Base-by-base conservation (phyloP, 1,140 invertebrate genomes). In the Scaptodrosophila lebanonensis region DNA sequence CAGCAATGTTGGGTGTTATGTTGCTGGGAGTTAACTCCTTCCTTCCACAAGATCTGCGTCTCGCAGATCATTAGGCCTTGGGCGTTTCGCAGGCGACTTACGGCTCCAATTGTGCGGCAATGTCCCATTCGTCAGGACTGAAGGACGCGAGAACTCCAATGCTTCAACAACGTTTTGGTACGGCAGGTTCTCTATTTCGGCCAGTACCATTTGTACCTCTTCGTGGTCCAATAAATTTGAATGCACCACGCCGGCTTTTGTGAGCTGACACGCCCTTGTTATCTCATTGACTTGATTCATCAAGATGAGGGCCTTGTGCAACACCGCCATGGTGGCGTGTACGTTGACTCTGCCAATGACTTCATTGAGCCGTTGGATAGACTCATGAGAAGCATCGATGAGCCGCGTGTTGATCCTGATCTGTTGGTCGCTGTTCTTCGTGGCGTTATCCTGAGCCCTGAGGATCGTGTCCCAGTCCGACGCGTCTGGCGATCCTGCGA, bases 291-390 rank as follows among this genome's bases (percentile, higher is more conserved):
- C 44, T 16, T 48, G 33, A 0, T 20, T 36, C 2, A 11, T 16
- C 1, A 50, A 9, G 5, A 50, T 58, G 6, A 58, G n/a, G 2
- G 44, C 38, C 1, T 57, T 57, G n/a, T 57, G 44, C 13, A 57
- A 13, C 2, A 33, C 1, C 0, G 38, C n/a, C 2, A 36, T 57
- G 2, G 18, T 2, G 1, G 17, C 9, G 16, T 40, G 38, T 1
- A 27, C n/a, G 13, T 50, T 30, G 9, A 18, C 11, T 5, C 48
- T 18, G 27, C 13, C 48, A 25, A 12, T 11, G 9, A 35, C n/a
- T 11, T 11, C 2, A 11, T 36, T 36, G 3, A 36, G 33, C 11
- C 8, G 12, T 3, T 36, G 33, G 13, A 36, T 11, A 2, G 33
- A 12, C 16, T 36, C 33, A 2, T 47, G n/a, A n/a, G n/a, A n/a